These are phyloP conservation scores for Octodon degus DNA, from an alignment of 2,113 vertebrate species.

Conservation along the genomic window DNA sequence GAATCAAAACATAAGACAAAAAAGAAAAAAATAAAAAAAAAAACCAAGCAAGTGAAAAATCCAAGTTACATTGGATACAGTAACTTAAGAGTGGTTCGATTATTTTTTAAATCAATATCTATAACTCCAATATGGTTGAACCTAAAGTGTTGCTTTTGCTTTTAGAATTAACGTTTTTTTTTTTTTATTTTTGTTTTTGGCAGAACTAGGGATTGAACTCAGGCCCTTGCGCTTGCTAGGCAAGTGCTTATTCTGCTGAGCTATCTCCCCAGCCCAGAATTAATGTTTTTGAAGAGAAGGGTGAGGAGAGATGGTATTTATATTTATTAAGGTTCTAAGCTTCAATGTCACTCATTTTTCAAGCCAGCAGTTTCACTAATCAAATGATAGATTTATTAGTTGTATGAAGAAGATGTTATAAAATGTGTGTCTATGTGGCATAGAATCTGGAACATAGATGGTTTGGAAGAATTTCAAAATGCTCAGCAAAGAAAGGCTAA, in stretches of 20 bases:
- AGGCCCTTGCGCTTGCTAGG: too few species aligned
- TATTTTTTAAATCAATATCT: neutral
- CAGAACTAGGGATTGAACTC: too few species aligned
- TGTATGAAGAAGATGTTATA: neutral
- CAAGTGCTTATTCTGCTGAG: too few species aligned
- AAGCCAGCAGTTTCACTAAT: neutral
- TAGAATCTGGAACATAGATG: slow-evolving; percentile 10
- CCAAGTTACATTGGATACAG: neutral
- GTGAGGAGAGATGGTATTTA: neutral
- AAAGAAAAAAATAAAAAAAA: neutral
- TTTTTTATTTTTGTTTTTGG: too few species aligned
- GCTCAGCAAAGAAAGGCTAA: neutral
- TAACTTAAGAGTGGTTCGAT: neutral
- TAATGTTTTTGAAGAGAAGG: neutral
- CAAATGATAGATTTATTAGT: neutral
- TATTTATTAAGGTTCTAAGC: slow-evolving; percentile 35
- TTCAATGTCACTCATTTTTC: slow-evolving; percentile 2
- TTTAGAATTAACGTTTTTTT: neutral
- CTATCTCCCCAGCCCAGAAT: neutral
- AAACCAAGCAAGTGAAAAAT: neutral
- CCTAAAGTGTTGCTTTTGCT: neutral
- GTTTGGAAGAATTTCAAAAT: slow-evolving; percentile 74
- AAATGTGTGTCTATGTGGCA: neutral
- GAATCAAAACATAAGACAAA: neutral
- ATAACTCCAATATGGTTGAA: neutral